Evolutionary conservation across 2,113 vertebrate species (phyloP).

Genomic region (Melanostigma gelatinosum): DNA sequence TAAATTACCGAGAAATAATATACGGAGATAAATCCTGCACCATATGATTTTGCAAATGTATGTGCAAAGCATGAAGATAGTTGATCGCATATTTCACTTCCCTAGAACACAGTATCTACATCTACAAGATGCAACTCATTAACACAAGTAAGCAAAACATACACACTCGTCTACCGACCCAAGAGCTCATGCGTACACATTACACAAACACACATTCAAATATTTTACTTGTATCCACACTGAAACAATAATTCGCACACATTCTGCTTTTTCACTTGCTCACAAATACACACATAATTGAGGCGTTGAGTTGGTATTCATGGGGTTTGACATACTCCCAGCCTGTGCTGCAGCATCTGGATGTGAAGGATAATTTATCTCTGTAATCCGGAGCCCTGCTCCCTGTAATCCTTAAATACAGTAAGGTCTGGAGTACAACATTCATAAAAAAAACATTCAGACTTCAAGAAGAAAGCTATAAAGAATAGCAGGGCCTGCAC

Average conservation of each 20-base stretch:
- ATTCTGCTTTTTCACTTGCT: not conserved
- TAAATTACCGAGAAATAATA: constrained; percentile 10
- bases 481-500: constrained; percentile 1
- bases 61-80: not conserved
- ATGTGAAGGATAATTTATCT: constrained; percentile 40
- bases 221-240: not conserved
- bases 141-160: not conserved
- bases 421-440: constrained; percentile 5
- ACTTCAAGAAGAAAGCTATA: not conserved
- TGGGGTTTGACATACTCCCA: constrained; percentile 23
- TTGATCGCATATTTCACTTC: not conserved
- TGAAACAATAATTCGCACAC: not conserved
- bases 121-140: not conserved
- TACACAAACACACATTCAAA: not conserved
- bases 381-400: constrained; percentile 47
- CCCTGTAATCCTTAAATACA: constrained; percentile 45
- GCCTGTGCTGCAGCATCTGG: constrained; percentile 13
- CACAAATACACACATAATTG: constrained; percentile 13
- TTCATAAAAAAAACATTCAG: not conserved
- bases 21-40: not conserved
- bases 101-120: not conserved
- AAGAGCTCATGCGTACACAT: not conserved
- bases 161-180: not conserved
- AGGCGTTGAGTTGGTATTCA: constrained; percentile 23
- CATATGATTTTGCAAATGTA: not conserved